Evolutionary conservation across 1,140 invertebrate species (phyloP), one percentile per base, ranked within the genome.

Genomic region (Cheumatopsyche charites): DNA sequence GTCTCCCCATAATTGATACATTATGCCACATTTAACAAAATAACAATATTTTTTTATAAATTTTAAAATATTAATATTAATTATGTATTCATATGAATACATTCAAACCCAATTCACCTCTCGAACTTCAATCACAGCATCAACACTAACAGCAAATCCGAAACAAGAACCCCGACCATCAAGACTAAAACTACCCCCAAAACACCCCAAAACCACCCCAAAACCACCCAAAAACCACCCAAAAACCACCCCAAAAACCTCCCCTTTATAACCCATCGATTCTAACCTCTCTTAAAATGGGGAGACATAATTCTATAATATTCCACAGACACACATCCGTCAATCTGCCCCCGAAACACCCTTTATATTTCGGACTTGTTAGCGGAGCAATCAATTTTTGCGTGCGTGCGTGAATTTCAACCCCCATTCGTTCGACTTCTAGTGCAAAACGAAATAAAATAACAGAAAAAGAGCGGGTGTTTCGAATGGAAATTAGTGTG

Each of bases 221-320:
- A n/a, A n/a, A n/a, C 29, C 29, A 36, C 3, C 29, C 3, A 36
- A 47, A 47, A 45, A 36, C 25, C 29, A 5, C 47, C 55, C 13
- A 55, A 55, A 47, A 55, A 55, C 65, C 65, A 52, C 6, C 47
- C 47, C 15, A 17, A n/a, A 36, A 36, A 4, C 29, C 29, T 9
- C 29, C 29, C 29, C 29, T 36, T 36, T n/a, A 62, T 19, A 62
- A 21, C 58, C 58, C 19, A n/a, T 41, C 58, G 23, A 52, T 52
- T 19, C 17, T n/a, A 19, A 21, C 49, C 52, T 2, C 21, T n/a
- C 23, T 7, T 47, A 15, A 55, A 68, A 68, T 68, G 26, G 66
- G 66, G 66, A 55, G 66, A 68, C 66, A 68, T 68, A 68, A 68
- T 68, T 68, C 66, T 55, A 52, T 68, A 68, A 68, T 68, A 68